Base-by-base conservation (phyloP, 2,797 vertebrate species). In the Toxotes lorentzi region DNA sequence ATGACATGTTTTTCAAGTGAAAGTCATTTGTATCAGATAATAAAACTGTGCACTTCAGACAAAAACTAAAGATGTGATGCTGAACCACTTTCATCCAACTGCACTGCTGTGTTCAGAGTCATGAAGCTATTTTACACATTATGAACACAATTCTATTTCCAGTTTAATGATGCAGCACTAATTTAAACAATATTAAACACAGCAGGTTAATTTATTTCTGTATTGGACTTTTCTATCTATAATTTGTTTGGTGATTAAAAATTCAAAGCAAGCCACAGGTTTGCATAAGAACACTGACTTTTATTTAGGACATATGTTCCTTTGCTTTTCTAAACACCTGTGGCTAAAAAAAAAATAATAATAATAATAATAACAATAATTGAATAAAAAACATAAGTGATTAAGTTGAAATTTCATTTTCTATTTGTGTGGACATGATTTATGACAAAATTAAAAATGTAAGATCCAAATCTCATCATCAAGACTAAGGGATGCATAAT, bases 121-220 rank as follows among this genome's bases (percentile, higher is more conserved):
- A 19, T 45, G 43, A 16, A 17, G 16, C 17, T 30, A 54, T 34
- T 11, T 32, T 27, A 68, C 53, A 61, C 38, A 54, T 24, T 7
- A 16, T 17, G 48, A 32, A 38, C n/a, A 21, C 45, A 66, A 32
- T 61, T 68, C 35, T 45, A 51, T 60, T 12, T 61, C 27, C 9
- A 11, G 9, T 41, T 54, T 67, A 66, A 66, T 45, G 47, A 76
- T 38, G 50, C 57, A 56, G 16, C 32, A 16, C 24, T 27, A 23
- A 53, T 62, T 62, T 34, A 53, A 54, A 60, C 11, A 51, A 30
- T 16, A 23, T 41, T 40, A 48, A 50, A 30, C 23, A 34, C 23
- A n/a, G 41, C 62, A 57, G 27, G 34, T 7, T 32, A 6, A 13
- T 35, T 63, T 61, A 27, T 11, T 38, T 8, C 23, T 24, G n/a